Evolutionary conservation across 2,888 invertebrate genomes (phyloP), one percentile per base, ranked within the genome.

Genomic region (Eutolmus rufibarbis): DNA sequence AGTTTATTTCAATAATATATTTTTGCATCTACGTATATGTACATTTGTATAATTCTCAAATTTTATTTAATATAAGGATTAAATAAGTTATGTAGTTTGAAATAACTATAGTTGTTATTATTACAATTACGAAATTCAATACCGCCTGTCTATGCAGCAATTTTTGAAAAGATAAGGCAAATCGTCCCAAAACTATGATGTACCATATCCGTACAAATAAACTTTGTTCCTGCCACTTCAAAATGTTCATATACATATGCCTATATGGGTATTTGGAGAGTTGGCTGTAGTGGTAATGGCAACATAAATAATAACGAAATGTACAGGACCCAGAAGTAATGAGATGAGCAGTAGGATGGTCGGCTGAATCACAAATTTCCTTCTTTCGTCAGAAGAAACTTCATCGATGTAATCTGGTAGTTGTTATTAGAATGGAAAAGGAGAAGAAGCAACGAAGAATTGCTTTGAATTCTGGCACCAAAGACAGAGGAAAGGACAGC

Each of bases 251-350:
- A 40, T 34, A 34, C 4, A 34, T 76, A 12, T 34, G 12, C 9
- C 14, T 74, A 1, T 23, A 2, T 74, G 74, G n/a, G 76, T 34
- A 16, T n/a, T 9, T 23, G 2, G 3, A 19, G n/a, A 23, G 40
- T 16, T 76, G n/a, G n/a, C 37, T 66, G 76, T 37, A 76, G 34
- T 37, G 9, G 31, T 37, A 34, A 28, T 76, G 37, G 56, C 16
- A 51, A 51, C 56, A 82, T 82, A 82, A 82, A 56, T 82, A 82
- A 82, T 82, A 82, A 82, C 82, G 56, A 82, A 57, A 34, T 56
- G 34, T 57, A 56, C n/a, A 37, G 51, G 12, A 34, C 57, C 82
- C 51, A 57, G 16, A 82, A 19, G 56, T 82, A 82, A 82, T 82
- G 82, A 82, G 82, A 82, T 82, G 57, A 82, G 82, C 57, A 57